Percentiles rank a stretch among this genome's conserved stretches.
These are phyloP conservation scores for Colius striatus DNA, from an alignment of 2,113 vertebrate species.

Conservation along the genomic window DNA sequence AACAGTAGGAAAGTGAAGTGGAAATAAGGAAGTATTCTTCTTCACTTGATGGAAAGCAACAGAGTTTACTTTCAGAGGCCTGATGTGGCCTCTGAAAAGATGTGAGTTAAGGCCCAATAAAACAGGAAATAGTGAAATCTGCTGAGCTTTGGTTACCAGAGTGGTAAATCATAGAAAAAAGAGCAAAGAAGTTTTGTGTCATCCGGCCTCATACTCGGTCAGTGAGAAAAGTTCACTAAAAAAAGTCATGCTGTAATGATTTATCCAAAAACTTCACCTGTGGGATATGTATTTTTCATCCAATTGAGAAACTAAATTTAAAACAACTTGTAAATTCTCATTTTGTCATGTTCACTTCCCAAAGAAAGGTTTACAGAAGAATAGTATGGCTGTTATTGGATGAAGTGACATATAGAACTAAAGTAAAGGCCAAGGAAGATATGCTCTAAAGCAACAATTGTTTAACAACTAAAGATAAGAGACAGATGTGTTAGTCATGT, in stretches of 20 bases:
- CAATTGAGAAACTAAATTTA: not conserved
- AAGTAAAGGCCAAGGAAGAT: not conserved
- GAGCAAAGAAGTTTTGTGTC: not conserved
- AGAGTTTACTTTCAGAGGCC: not conserved
- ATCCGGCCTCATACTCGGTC: not conserved
- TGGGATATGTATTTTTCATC: not conserved
- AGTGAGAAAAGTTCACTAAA: not conserved
- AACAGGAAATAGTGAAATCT: not conserved
- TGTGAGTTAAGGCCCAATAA: not conserved
- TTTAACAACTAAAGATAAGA: not conserved
- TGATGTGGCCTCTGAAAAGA: not conserved
- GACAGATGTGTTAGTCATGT: not conserved
- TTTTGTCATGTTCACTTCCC: not conserved
- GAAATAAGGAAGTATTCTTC: not conserved
- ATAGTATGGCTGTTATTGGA: not conserved
- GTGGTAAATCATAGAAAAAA: not conserved
- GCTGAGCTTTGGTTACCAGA: not conserved
- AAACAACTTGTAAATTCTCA: not conserved
- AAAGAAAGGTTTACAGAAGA: not conserved
- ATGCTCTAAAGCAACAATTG: not conserved
- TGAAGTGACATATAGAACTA: not conserved
- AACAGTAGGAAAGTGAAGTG: not conserved
- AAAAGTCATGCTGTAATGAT: not conserved
- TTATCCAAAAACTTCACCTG: not conserved
- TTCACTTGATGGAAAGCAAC: not conserved